Evolutionary conservation across 2,888 invertebrate genomes (phyloP), one percentile per base, ranked within the genome.

Genomic region (Ectemnius cavifrons): DNA sequence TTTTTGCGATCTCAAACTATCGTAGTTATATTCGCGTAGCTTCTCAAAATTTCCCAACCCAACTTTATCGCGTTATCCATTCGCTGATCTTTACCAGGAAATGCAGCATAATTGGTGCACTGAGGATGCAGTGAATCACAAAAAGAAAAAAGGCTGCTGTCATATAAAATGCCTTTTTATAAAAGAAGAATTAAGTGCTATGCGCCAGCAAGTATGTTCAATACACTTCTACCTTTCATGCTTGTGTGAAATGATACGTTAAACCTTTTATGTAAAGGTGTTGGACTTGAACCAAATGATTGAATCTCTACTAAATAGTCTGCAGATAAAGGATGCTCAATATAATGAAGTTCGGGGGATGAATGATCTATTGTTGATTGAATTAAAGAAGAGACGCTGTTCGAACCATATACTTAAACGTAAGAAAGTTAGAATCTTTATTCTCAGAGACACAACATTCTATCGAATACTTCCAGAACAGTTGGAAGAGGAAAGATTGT

Each of bases 401-500:
- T 91, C 91, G 6, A 92, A 92, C 73, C 89, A 89, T 78, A 92
- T 90, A 82, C 83, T 93, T 72, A 90, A 91, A 78, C 92, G 87
- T 87, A 85, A 78, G 81, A 71, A 28, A 6, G 0, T 37, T 18
- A 20, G 6, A 58, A 37, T n/a, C 28, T 13, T 27, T 5, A 11
- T 14, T 18, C 60, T 45, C 23, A 11, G 18, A 46, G 20, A 4
- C n/a, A 16, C 37, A 62, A 47, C n/a, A 58, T 59, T 37, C 45
- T 27, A 28, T 60, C 1, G n/a, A 14, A 57, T n/a, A 28, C 80
- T 86, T 88, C 76, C 74, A 87, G 87, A 93, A 87, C 93, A 93
- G 86, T 86, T 93, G 76, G 91, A 92, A 75, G 92, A 93, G 78
- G 93, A 93, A 88, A 91, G 93, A 84, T 91, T 91, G 72, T 92